Evolutionary conservation across 2,113 vertebrate genomes (phyloP), one percentile per base, ranked within the genome.

Genomic region (Tympanuchus pallidicinctus): DNA sequence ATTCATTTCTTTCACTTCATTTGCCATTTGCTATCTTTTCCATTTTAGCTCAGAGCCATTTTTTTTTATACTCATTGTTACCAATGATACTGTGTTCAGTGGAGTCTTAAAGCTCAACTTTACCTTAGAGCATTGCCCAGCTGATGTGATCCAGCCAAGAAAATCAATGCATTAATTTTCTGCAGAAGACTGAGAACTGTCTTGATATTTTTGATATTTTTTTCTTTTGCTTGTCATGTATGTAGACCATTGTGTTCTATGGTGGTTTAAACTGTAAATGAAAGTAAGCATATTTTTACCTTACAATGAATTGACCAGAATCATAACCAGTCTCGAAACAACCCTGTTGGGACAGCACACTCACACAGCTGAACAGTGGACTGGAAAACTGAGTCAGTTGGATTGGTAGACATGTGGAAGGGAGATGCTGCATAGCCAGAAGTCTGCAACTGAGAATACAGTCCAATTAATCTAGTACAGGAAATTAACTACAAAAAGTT

Each of bases 91-190:
- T 82, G 40, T 19, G 19, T 59, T 71, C n/a, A 65, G 8, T 38
- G 25, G 81, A 50, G 22, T 48, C 30, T 70, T 36, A 70, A 42
- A 70, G 21, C 48, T 64, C 22, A n/a, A 21, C 32, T 19, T 28
- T 17, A n/a, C 19, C 42, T 76, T 14, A 30, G 36, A 76, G 36
- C 19, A 10, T 5, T 54, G n/a, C 45, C 45, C 24, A 47, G 50
- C 19, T 22, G n/a, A 72, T 18, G 54, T 60, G 34, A 34, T 54
- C 28, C 28, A 66, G 38, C 30, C 43, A 59, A 88, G 36, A 7
- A 81, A 90, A 94, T 93, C 48, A 74, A 88, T 92, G 64, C 25
- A 90, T 74, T 61, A 82, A 90, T 90, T 92, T 90, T 79, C 63
- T 78, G 57, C 36, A 78, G 70, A 87, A 78, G 81, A 32, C 52